Base-by-base conservation (phyloP, 2,888 invertebrate species). In the Polietes domitor region DNA sequence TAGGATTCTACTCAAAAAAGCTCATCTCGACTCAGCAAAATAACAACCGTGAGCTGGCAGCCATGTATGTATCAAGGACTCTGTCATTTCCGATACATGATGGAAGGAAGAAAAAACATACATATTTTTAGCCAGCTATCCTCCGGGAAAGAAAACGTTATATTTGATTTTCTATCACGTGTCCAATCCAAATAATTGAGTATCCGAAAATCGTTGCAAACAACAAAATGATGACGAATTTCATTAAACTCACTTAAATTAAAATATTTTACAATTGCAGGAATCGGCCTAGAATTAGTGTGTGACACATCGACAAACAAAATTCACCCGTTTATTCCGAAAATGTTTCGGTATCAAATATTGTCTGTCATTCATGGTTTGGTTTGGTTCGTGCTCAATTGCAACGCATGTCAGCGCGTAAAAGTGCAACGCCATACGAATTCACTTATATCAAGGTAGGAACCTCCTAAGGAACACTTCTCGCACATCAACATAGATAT, bases 91-190 rank as follows among this genome's bases (percentile, higher is more conserved):
- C n/a, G n/a, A n/a, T n/a, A n/a, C n/a, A n/a, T n/a, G n/a, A n/a
- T n/a, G n/a, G n/a, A n/a, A n/a, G n/a, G n/a, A n/a, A 68, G 68
- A 43, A n/a, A 9, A 2, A 89, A 89, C 0, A 86, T 92, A 0
- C 88, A n/a, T n/a, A n/a, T n/a, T n/a, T n/a, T n/a, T n/a, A n/a
- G n/a, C n/a, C n/a, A n/a, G 88, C 68, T 86, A 87, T 70, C 28
- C n/a, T 15, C 61, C 28, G 61, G 61, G 7, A 58, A 58, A 58
- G 55, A 61, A 28, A 61, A 61, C 28, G 28, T 61, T 12, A 15
- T 6, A 61, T 6, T 28, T 28, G 61, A 28, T 61, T 50, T 50
- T 17, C 50, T 50, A 17, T n/a, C n/a, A n/a, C n/a, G n/a, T n/a
- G n/a, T n/a, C 17, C 63, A 58, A 75, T 32, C 63, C n/a, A n/a